Percentiles rank a stretch among this genome's conserved stretches.
These are phyloP conservation scores for Cryptomyrus ogoouensis DNA, from an alignment of 2,113 vertebrate genomes.

Conservation along the genomic window DNA sequence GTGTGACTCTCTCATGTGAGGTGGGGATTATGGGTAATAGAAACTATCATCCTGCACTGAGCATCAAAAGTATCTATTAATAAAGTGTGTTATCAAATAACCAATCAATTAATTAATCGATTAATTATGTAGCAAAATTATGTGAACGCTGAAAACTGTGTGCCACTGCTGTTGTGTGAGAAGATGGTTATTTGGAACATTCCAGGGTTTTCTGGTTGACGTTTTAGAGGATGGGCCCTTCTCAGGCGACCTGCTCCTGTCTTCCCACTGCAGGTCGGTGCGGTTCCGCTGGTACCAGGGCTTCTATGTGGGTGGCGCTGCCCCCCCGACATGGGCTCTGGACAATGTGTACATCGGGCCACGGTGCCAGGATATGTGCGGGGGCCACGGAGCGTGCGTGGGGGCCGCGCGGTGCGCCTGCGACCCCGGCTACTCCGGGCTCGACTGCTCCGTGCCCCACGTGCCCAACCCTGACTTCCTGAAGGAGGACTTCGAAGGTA, in stretches of 20 bases:
- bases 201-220: not conserved
- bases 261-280: constrained; percentile 67
- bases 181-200: not conserved
- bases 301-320: constrained; percentile 74
- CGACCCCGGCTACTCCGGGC: constrained; percentile 80
- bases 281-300: constrained; percentile 98
- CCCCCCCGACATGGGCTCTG: constrained; percentile 90
- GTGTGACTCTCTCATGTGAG: not conserved
- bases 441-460: constrained; percentile 80
- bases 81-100: not conserved
- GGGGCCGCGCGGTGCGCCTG: constrained; percentile 83
- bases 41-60: not conserved
- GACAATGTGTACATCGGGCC: constrained; percentile 92
- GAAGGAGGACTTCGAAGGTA: constrained; percentile 98
- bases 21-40: not conserved
- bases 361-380: constrained; percentile 95
- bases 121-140: not conserved
- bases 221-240: not conserved
- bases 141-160: not conserved
- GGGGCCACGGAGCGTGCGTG: constrained; percentile 81
- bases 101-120: not conserved
- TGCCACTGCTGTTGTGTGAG: not conserved
- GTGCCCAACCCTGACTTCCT: constrained; percentile 89
- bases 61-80: not conserved
- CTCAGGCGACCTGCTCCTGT: not conserved